Evolutionary conservation across 2,888 invertebrate species (phyloP), one percentile per base, ranked within the genome.

Genomic region (Thecophora atra): DNA sequence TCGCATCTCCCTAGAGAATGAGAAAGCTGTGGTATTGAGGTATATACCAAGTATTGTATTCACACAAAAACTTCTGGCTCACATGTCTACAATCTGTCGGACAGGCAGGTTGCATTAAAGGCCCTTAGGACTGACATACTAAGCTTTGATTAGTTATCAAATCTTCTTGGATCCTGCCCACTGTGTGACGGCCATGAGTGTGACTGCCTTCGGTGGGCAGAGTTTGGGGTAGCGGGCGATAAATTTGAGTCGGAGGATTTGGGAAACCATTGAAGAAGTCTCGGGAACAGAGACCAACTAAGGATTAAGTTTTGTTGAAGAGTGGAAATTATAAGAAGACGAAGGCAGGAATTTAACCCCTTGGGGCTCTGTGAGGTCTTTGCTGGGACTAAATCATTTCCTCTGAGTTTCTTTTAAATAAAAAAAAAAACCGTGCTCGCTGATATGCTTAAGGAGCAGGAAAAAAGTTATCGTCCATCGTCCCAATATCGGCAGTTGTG

Each of bases 171-270:
- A 47, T 37, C 37, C 2, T 37, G 37, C 7, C 37, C 37, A 37
- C 37, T 37, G 37, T 37, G 3, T 11, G 1, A 6, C 11, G 37
- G 1, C 11, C 37, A 37, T 37, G 11, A 8, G 47, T n/a, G n/a
- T 15, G 15, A 5, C 15, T 47, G 47, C 47, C 15, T 30, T 11
- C 28, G 6, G 30, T 30, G 17, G 26, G 19, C 28, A 0, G n/a
- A 24, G 2, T 37, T 4, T 15, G n/a, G 17, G 67, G 13, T 70
- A 70, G 70, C 70, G 70, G 70, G 70, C 70, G 70, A 70, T 60
- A 62, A 70, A 62, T 70, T 70, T 51, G n/a, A 62, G 70, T 51
- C 62, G 30, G 47, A 47, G 70, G 28, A 56, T 21, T 24, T 58
- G 26, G 58, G 54, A 51, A 51, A 15, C 15, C 51, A 51, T n/a